Base-by-base conservation (phyloP, 1,140 invertebrate genomes). In the Lethocerus indicus region DNA sequence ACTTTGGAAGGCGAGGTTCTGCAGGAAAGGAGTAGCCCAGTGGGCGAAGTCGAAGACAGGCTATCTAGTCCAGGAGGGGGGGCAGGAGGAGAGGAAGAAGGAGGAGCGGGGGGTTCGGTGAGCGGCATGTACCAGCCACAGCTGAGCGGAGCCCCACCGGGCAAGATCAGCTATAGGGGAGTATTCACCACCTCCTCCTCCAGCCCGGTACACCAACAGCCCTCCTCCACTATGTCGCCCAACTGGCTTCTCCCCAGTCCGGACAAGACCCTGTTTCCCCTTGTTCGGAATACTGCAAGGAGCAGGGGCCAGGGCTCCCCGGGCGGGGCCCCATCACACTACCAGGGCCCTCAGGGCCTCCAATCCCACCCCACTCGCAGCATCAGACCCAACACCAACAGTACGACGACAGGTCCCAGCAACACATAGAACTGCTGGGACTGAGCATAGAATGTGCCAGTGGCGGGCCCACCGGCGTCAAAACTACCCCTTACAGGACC, bases 21-120 rank as follows among this genome's bases (percentile, higher is more conserved):
- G 14, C 69, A 86, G 82, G 82, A 66, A 77, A 77, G 51, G 70
- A 86, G 64, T 76, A 82, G 57, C 76, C 78, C 35, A 80, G 83
- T 60, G 81, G 85, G 60, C 64, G 4, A 48, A 53, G 43, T 16
- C 44, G 81, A 60, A 80, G 72, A 50, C 62, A 63, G 28, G 58
- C 36, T 36, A 52, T 4, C 52, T 73, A 37, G 72, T 67, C 54
- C 71, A 69, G 50, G 72, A 74, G 47, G 73, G 73, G 49, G 75
- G 77, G 56, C 81, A 81, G 57, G 81, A 86, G 63, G 81, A 84
- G 58, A 75, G 76, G 59, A 78, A 74, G 51, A n/a, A 42, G 48
- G 4, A 54, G 55, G 9, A 55, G 45, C 26, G 43, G 43, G 1
- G 37, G 27, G 9, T 25, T 49, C 12, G 37, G 18, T 23, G 29